Percentiles rank a stretch among this genome's conserved stretches.
Conservation (phyloP, 1,140 invertebrate species). For the Drosophila burlai region DNA sequence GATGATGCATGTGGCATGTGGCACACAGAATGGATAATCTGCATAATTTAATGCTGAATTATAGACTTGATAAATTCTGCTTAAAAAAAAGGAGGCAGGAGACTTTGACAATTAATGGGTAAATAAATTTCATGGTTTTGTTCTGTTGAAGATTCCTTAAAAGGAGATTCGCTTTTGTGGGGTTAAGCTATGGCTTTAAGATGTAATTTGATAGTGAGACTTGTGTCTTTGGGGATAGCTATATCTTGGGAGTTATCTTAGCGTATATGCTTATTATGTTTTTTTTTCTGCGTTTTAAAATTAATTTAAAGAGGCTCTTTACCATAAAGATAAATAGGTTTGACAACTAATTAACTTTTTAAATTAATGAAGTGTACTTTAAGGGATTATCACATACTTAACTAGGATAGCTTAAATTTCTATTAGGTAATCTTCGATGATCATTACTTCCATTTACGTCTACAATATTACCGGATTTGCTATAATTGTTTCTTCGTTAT, state of each 20-base stretch:
- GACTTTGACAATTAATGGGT: constrained; percentile 45
- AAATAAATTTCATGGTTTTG: constrained; percentile 40
- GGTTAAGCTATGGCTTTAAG: constrained; percentile 9
- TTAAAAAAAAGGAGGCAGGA: neutral
- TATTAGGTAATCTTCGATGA: too few relatives aligned
- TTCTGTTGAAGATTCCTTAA: constrained; percentile 27
- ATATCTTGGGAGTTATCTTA: too few relatives aligned
- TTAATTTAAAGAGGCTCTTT: too few relatives aligned
- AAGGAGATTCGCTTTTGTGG: constrained; percentile 34
- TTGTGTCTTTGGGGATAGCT: neutral
- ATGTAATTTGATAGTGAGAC: constrained; percentile 17
- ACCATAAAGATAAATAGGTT: too few relatives aligned
- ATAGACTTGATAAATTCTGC: constrained; percentile 52
- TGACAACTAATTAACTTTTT: too few relatives aligned
- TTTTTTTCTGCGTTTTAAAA: too few relatives aligned
- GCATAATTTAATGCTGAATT: constrained; percentile 79
- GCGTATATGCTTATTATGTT: too few relatives aligned
- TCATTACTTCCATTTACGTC: too few relatives aligned
- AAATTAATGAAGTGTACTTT: too few relatives aligned
- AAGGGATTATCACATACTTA: too few relatives aligned
- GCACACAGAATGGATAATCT: constrained; percentile 59
- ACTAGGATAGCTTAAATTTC: too few relatives aligned
- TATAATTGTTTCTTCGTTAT: neutral
- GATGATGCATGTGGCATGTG: constrained; percentile 68
- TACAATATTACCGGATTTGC: too few relatives aligned